Evolutionary conservation across 1,140 invertebrate species (phyloP).

Genomic region (Arctopsyche grandis): DNA sequence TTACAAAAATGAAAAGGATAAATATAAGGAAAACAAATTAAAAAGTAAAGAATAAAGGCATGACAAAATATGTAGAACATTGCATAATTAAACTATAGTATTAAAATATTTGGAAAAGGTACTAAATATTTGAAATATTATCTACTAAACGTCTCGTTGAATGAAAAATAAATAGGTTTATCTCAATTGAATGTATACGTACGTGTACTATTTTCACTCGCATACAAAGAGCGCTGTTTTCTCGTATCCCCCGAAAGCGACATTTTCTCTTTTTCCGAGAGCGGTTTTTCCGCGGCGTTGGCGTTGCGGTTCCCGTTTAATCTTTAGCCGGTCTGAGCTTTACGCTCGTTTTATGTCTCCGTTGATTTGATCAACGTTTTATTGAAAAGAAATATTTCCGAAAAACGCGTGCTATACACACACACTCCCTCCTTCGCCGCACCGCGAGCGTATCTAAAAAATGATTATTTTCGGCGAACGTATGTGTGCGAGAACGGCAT

Average conservation of each 20-base stretch:
- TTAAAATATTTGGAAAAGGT: too few relatives aligned
- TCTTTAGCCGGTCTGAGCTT: constrained; percentile 13
- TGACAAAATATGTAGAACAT: too few relatives aligned
- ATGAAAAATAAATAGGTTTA: too few relatives aligned
- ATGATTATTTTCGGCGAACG: constrained; percentile 12
- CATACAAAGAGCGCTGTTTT: neutral
- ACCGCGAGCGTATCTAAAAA: neutral
- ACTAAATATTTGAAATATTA: too few relatives aligned
- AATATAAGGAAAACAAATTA: too few relatives aligned
- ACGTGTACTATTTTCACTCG: neutral
- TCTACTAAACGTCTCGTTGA: too few relatives aligned
- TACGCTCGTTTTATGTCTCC: constrained; percentile 37
- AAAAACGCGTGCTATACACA: neutral
- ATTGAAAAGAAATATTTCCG: constrained; percentile 41
- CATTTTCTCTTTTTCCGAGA: neutral
- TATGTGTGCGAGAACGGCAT: neutral
- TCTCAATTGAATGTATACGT: too few relatives aligned
- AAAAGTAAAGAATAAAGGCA: too few relatives aligned
- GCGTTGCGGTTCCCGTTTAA: constrained; percentile 29
- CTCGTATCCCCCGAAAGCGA: neutral
- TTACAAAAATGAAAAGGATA: too few relatives aligned
- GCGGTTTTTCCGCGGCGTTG: neutral
- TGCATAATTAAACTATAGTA: too few relatives aligned
- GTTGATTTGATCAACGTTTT: constrained; percentile 43
- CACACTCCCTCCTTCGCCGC: neutral